A percentile compares a stretch with the other conserved stretches of the same genome.
Evolutionary conservation across 2,888 invertebrate genomes (phyloP).

Genomic region (Stictocephala bisonia): DNA sequence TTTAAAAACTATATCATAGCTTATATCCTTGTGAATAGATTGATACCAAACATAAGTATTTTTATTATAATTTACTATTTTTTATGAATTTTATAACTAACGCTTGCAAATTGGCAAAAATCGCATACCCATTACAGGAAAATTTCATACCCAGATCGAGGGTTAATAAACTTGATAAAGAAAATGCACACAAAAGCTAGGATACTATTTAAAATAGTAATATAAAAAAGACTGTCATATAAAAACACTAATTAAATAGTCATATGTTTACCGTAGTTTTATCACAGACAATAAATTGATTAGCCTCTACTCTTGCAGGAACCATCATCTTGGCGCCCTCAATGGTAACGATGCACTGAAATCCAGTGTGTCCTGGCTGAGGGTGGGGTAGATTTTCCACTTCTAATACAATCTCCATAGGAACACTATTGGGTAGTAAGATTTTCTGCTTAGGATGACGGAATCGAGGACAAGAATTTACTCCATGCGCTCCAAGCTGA

Average conservation of each 20-base stretch:
- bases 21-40: too few relatives aligned
- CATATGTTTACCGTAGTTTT: conserved; percentile 78
- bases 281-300: conserved; percentile 87
- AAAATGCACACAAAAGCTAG: too few relatives aligned
- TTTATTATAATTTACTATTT: too few relatives aligned
- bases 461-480: conserved; percentile 83
- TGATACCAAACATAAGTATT: too few relatives aligned
- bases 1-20: too few relatives aligned
- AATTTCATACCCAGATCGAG: too few relatives aligned
- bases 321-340: conserved; percentile 91
- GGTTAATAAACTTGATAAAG: too few relatives aligned
- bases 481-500: conserved; percentile 70
- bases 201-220: too few relatives aligned
- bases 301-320: conserved; percentile 85
- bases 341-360: conserved; percentile 91
- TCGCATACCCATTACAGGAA: too few relatives aligned
- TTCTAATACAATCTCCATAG: conserved; percentile 88
- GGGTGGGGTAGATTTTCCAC: conserved; percentile 92
- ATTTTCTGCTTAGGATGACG: conserved; percentile 79
- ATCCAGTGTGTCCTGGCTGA: conserved; percentile 89
- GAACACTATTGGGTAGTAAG: conserved; percentile 87
- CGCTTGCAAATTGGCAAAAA: too few relatives aligned
- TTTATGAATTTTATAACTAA: too few relatives aligned
- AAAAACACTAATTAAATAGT: not conserved
- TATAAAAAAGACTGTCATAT: too few relatives aligned